Percentiles rank a stretch among this genome's conserved stretches.
phyloP scores from a whole-genome alignment of 2,888 invertebrate genomes.

The Marasmarcha lunaedactyla region DNA sequence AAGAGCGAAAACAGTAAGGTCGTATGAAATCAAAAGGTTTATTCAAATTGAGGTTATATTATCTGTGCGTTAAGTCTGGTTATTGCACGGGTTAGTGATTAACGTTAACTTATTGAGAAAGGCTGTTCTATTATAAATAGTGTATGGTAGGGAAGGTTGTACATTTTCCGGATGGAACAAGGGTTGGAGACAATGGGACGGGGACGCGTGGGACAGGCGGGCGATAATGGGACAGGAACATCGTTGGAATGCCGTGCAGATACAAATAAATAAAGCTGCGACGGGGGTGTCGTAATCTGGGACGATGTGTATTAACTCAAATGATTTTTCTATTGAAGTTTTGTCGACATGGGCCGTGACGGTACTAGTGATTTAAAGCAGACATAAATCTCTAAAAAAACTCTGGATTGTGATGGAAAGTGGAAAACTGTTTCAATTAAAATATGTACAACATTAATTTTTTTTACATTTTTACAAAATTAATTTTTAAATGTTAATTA shows the following conservation, averaged over 20 bases:
- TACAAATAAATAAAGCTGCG: conserved; percentile 34
- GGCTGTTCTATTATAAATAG: conserved; percentile 29
- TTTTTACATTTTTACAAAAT: no score
- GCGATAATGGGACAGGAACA: conserved; percentile 19
- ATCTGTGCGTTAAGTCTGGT: conserved; percentile 16
- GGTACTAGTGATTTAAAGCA: no score
- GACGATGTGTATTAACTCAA: no score
- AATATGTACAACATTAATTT: no score
- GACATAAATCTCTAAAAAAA: no score
- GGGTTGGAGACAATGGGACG: conserved; percentile 5
- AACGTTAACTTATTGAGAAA: conserved; percentile 31
- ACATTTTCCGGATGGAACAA: conserved; percentile 26
- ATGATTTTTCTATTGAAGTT: no score
- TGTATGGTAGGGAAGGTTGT: conserved; percentile 25
- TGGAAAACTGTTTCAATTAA: no score
- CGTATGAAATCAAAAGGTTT: conserved; percentile 9
- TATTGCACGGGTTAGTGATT: conserved; percentile 20
- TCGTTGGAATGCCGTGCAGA: conserved; percentile 18
- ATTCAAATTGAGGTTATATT: conserved; percentile 23
- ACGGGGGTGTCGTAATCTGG: no score
- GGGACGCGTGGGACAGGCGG: conserved; percentile 3
- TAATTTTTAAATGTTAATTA: no score
- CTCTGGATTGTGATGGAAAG: no score
- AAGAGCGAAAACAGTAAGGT: conserved; percentile 20
- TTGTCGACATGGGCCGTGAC: background rate